Evolutionary conservation across 2,888 invertebrate genomes (phyloP), one percentile per base, ranked within the genome.

Genomic region (Meteorus colon): DNA sequence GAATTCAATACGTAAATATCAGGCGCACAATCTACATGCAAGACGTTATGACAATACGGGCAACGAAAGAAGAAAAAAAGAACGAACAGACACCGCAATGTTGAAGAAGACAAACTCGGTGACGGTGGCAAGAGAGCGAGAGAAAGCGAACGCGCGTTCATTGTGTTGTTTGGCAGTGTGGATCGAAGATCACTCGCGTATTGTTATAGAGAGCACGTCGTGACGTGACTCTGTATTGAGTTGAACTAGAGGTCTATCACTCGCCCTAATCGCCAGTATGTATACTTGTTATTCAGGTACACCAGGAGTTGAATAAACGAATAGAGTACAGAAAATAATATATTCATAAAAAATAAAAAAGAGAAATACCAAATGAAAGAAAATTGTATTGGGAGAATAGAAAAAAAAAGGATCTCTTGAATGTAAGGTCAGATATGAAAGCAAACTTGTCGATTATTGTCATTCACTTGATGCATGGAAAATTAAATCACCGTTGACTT

Each of bases 141-240:
- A 66, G 72, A 72, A 72, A 69, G 74, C 55, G 66, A 72, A 65
- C 73, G 75, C 74, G 63, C 8, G 8, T 55, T 19, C 24, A 55
- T 55, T 55, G 24, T 24, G 19, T 55, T 55, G 55, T 55, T 55
- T 55, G 55, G n/a, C 19, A 19, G 5, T 55, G 72, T 73, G 78
- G 82, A 84, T 83, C 81, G 81, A 82, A 82, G 80, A 84, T 84
- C 82, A 82, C 71, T 70, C 73, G n/a, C 48, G n/a, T 78, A 84
- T 84, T 81, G 81, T 85, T 81, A 74, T 65, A 72, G 69, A 70
- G 59, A 73, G 31, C 62, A 71, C 62, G 71, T 77, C 66, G 73
- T 73, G 73, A 78, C 70, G 71, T 68, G 73, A 67, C 69, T 70
- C 62, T 66, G 67, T 74, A 68, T 76, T 73, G 69, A 45, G 63